A percentile compares a stretch with the other conserved stretches of the same genome.
Conservation (phyloP, 2,113 vertebrate species). For the Epinephelus moara region DNA sequence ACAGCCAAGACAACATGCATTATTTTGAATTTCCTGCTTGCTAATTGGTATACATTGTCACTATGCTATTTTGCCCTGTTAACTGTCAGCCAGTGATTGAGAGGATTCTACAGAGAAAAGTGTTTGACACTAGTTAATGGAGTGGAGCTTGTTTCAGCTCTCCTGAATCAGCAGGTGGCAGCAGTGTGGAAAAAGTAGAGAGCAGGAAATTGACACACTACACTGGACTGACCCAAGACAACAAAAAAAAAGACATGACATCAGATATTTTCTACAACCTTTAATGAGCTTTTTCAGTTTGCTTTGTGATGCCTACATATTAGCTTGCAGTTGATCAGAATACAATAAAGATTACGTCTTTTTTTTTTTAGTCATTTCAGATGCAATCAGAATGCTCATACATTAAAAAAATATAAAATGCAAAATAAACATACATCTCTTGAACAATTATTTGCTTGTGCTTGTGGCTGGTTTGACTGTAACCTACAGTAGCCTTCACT, state of each 20-base stretch:
- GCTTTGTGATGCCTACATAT: slow-evolving; percentile 64
- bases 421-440: slow-evolving; percentile 74
- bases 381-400: slow-evolving; percentile 67
- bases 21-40: not conserved
- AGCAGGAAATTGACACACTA: not conserved
- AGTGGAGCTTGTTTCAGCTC: not conserved
- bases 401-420: slow-evolving; percentile 71
- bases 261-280: slow-evolving; percentile 71
- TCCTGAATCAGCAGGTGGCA: slow-evolving; percentile 49
- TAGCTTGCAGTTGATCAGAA: slow-evolving; percentile 69
- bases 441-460: slow-evolving; percentile 56
- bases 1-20: not conserved
- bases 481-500: slow-evolving; percentile 53
- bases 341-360: slow-evolving; percentile 55
- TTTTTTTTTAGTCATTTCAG: slow-evolving; percentile 62
- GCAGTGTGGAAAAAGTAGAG: not conserved
- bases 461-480: slow-evolving; percentile 55
- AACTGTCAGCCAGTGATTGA: not conserved
- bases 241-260: not conserved
- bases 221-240: not conserved
- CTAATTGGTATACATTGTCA: not conserved
- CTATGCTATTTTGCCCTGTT: not conserved
- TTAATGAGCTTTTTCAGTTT: slow-evolving; percentile 78
- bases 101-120: not conserved
- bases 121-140: not conserved